A percentile compares a stretch with the other conserved stretches of the same genome.
Conservation (phyloP, 2,888 invertebrate species). For the Baccha elongata region DNA sequence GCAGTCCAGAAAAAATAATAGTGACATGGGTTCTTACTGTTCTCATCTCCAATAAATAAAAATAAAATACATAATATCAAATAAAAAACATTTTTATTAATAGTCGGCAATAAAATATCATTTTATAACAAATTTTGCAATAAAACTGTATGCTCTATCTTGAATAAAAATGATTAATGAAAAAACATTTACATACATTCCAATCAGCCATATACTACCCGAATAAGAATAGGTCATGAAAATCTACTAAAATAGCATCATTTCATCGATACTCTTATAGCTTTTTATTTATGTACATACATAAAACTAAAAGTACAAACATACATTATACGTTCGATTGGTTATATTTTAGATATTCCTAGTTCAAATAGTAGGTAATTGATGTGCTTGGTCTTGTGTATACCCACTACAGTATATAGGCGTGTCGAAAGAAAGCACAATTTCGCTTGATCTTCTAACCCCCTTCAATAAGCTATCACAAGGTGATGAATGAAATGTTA, state of each 20-base stretch:
- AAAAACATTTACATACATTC: slow-evolving; percentile 45
- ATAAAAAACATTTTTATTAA: neutral
- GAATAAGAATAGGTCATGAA: slow-evolving; percentile 54
- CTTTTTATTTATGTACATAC: slow-evolving; percentile 29
- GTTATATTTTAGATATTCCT: neutral
- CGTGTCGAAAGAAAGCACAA: slow-evolving; percentile 46
- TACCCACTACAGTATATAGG: slow-evolving; percentile 19
- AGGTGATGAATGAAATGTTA: slow-evolving; percentile 56
- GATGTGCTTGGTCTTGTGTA: slow-evolving; percentile 5
- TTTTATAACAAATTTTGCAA: slow-evolving; percentile 21
- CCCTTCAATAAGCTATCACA: slow-evolving; percentile 17
- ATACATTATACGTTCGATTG: neutral
- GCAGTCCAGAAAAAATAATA: too few species aligned
- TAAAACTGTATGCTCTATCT: slow-evolving; percentile 22
- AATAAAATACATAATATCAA: neutral
- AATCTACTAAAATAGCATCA: slow-evolving; percentile 59
- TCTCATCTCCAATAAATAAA: too few species aligned
- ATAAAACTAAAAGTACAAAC: neutral
- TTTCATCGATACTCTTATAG: slow-evolving; percentile 34
- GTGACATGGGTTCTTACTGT: too few species aligned
- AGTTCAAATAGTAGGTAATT: slow-evolving; percentile 1
- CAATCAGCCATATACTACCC: slow-evolving; percentile 49
- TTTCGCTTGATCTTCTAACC: slow-evolving; percentile 44
- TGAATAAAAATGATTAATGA: slow-evolving; percentile 39
- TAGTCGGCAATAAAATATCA: slow-evolving; percentile 32